A percentile compares a stretch with the other conserved stretches of the same genome.
These are phyloP conservation scores for Rhinoderma darwinii DNA, from an alignment of 2,113 vertebrate species.

Conservation along the genomic window DNA sequence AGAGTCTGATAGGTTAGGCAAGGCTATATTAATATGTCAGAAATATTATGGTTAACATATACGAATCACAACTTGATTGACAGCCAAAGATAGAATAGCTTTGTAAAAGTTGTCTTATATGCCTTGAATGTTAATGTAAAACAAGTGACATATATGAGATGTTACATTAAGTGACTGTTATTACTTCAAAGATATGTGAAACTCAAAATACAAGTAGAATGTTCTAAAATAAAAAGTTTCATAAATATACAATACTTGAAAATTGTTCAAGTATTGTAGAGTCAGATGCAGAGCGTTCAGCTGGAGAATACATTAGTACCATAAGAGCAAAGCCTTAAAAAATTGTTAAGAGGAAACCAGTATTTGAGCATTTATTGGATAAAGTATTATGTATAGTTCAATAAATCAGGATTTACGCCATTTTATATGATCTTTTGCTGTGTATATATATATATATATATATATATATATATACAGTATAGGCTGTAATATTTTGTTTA, in stretches of 20 bases:
- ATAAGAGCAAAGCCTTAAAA: neutral
- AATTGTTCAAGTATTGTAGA: neutral
- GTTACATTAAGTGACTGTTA: neutral
- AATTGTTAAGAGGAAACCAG: neutral
- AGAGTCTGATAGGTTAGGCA: neutral
- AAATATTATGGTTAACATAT: conserved; percentile 1
- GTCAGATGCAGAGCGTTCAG: neutral
- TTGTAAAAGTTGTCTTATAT: neutral
- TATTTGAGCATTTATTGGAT: too few relatives aligned
- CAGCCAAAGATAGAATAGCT: neutral
- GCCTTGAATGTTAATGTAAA: neutral
- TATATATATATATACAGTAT: too few relatives aligned
- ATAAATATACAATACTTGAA: neutral
- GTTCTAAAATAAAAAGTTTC: neutral
- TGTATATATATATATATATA: too few relatives aligned
- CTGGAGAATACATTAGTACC: neutral
- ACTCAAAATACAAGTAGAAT: neutral
- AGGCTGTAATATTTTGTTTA: too few relatives aligned
- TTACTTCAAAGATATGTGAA: neutral
- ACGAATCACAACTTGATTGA: neutral
- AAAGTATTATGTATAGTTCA: too few relatives aligned
- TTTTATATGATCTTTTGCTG: too few relatives aligned
- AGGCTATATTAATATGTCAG: conserved; percentile 12
- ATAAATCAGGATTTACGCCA: too few relatives aligned
- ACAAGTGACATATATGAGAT: neutral